These are phyloP conservation scores for Passer montanus DNA, from an alignment of 2,113 vertebrate genomes.

Conservation along the genomic window DNA sequence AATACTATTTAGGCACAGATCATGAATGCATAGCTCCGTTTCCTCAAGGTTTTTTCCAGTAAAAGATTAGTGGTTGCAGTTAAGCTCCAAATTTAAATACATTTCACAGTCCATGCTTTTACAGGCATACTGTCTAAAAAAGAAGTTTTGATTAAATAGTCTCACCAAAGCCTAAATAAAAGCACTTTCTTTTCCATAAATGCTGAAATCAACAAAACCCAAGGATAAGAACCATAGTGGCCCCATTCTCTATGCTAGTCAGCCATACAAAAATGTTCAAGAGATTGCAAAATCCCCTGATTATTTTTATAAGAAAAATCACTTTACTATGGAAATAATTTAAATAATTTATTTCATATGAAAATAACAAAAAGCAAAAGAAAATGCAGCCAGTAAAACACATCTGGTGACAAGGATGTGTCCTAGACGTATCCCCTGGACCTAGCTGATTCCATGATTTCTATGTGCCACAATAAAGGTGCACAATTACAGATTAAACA, in stretches of 20 bases:
- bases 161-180: constrained; percentile 45
- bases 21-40: constrained; percentile 46
- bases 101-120: not conserved
- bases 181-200: constrained; percentile 8
- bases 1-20: constrained; percentile 75
- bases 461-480: not conserved
- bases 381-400: not conserved
- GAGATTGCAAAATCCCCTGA: constrained; percentile 54
- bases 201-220: not conserved
- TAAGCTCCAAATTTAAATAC: constrained; percentile 41
- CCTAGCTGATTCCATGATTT: not conserved
- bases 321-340: constrained; percentile 74
- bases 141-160: constrained; percentile 36
- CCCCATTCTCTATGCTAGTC: not conserved
- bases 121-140: not conserved
- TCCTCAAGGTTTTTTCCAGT: not conserved
- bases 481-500: not conserved
- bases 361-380: constrained; percentile 37
- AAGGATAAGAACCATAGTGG: not conserved
- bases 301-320: constrained; percentile 34
- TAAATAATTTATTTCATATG: constrained; percentile 75
- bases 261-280: not conserved
- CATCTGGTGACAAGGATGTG: not conserved
- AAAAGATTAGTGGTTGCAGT: constrained; percentile 17
- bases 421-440: not conserved